Conservation (phyloP, 2,113 vertebrate genomes). For the Alectura lathami region DNA sequence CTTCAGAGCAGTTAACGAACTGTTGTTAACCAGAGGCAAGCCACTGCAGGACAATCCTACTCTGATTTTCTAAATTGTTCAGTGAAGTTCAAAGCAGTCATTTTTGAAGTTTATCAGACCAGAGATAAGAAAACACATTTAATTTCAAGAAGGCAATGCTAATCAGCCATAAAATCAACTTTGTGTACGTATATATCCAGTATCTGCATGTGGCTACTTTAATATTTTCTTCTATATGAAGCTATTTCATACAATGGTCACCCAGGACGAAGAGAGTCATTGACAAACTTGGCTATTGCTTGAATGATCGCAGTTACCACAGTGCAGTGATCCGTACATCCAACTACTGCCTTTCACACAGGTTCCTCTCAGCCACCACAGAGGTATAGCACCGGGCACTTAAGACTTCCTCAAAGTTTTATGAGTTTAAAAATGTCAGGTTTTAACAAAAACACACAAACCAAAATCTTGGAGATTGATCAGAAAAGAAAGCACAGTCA, state of each 20-base stretch:
- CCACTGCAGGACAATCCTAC: not conserved
- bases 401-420: not conserved
- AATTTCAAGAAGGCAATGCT: not conserved
- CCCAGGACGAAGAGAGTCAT: not conserved
- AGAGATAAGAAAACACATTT: not conserved
- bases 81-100: not conserved
- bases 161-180: not conserved
- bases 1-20: not conserved
- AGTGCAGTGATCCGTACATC: not conserved
- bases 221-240: not conserved
- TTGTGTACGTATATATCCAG: not conserved
- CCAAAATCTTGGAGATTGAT: not conserved
- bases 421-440: not conserved
- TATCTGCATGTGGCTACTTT: not conserved
- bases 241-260: not conserved
- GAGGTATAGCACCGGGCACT: not conserved
- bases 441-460: not conserved
- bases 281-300: not conserved
- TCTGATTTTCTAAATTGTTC: not conserved
- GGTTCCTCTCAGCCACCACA: not conserved
- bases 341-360: not conserved
- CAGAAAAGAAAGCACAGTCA: not conserved
- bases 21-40: not conserved
- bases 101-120: not conserved
- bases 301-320: not conserved